A percentile compares a stretch with the other conserved stretches of the same genome.
Conservation (phyloP, 2,797 vertebrate genomes). For the Jordanella pulchra region DNA sequence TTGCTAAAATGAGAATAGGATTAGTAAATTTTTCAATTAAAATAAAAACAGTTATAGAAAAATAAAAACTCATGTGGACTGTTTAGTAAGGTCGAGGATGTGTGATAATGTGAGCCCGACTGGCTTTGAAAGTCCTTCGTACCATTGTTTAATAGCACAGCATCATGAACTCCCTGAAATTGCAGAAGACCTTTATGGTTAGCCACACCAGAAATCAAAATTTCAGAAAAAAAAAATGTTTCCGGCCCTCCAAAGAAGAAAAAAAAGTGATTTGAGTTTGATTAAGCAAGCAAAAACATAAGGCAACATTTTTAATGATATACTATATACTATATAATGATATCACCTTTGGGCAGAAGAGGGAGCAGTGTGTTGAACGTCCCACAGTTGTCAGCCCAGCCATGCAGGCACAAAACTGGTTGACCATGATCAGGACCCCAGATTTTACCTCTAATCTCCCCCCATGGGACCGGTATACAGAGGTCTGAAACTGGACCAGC, state of each 20-base stretch:
- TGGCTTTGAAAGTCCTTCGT: not conserved
- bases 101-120: not conserved
- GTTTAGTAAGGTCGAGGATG: not conserved
- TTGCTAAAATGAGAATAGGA: not conserved
- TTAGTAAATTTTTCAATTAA: too few relatives aligned
- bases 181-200: not conserved
- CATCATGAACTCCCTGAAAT: not conserved
- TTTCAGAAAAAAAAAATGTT: not conserved
- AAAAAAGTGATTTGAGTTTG: not conserved
- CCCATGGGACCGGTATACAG: conserved; percentile 79
- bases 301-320: not conserved
- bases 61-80: not conserved
- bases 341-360: conserved; percentile 79
- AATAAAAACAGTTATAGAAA: not conserved
- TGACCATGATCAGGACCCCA: conserved; percentile 79
- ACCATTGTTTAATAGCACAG: not conserved
- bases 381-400: conserved; percentile 85
- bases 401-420: conserved; percentile 83
- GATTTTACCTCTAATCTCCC: conserved; percentile 77
- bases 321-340: too few relatives aligned
- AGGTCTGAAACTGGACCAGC: conserved; percentile 73
- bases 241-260: not conserved
- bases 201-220: not conserved
- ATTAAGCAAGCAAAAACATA: not conserved
- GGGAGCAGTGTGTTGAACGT: conserved; percentile 82